Conservation (phyloP, 2,113 vertebrate species). For the Epinephelus lanceolatus region DNA sequence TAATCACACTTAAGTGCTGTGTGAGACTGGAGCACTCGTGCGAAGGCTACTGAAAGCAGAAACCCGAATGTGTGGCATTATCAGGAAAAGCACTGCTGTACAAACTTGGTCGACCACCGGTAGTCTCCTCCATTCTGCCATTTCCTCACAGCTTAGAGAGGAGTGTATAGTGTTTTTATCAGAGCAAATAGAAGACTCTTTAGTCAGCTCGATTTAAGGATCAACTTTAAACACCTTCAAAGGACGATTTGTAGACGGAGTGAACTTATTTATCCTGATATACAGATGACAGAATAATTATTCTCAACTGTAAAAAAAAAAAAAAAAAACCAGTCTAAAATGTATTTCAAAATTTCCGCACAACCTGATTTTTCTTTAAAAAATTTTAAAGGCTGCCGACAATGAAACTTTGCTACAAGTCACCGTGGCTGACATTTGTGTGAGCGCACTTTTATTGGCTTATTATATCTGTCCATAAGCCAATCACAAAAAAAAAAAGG, state of each 20-base stretch:
- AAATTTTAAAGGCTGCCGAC: constrained; percentile 9
- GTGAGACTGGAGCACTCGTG: constrained; percentile 81
- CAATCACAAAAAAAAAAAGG: constrained; percentile 23
- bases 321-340: not conserved
- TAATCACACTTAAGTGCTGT: constrained; percentile 87
- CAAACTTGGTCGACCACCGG: constrained; percentile 68
- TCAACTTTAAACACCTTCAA: constrained; percentile 10
- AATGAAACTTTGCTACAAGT: constrained; percentile 26
- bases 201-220: constrained; percentile 60
- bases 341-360: not conserved
- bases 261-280: constrained; percentile 8
- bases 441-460: constrained; percentile 41
- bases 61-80: constrained; percentile 76
- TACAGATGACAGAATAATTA: constrained; percentile 29
- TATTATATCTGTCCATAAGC: constrained; percentile 31
- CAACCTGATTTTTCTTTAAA: not conserved
- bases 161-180: constrained; percentile 67
- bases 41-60: constrained; percentile 74
- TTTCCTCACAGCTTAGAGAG: constrained; percentile 63
- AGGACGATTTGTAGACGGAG: constrained; percentile 23
- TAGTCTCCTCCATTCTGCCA: constrained; percentile 63
- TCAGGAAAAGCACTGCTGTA: constrained; percentile 73
- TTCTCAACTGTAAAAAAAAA: constrained; percentile 6
- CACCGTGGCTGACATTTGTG: not conserved
- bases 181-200: constrained; percentile 55